Percentiles rank a stretch among this genome's conserved stretches.
phyloP scores from a whole-genome alignment of 2,888 invertebrate genomes.

The Ceramica pisi region DNA sequence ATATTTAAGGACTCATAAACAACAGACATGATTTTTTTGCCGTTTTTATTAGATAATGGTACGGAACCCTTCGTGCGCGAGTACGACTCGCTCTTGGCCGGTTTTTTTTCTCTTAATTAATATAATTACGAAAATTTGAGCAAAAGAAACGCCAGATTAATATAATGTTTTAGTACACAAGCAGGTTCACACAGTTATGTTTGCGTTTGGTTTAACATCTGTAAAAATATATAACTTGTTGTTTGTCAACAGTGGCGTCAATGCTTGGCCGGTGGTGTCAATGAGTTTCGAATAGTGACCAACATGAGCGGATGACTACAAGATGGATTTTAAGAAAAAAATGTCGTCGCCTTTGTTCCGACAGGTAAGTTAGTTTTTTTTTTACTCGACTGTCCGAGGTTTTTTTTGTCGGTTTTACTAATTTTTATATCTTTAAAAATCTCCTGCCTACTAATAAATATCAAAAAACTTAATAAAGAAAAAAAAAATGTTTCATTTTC shows the following conservation, averaged over 20 bases:
- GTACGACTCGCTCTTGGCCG: too few relatives aligned
- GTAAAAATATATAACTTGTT: constrained; percentile 22
- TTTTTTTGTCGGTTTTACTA: too few relatives aligned
- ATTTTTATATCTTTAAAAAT: too few relatives aligned
- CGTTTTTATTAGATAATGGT: too few relatives aligned
- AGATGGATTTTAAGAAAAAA: constrained; percentile 1
- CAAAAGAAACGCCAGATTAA: constrained; percentile 1
- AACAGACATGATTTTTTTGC: too few relatives aligned
- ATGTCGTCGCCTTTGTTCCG: constrained; percentile 44
- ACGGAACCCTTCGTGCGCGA: too few relatives aligned
- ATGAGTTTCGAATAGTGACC: constrained; percentile 18
- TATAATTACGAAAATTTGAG: background rate
- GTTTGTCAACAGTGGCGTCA: constrained; percentile 7
- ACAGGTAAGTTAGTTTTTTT: constrained; percentile 36
- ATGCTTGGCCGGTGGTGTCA: background rate
- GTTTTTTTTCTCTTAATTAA: background rate
- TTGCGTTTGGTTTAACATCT: background rate
- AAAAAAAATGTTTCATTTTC: too few relatives aligned
- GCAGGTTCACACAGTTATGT: constrained; percentile 14
- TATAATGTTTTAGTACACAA: background rate
- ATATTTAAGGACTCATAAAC: too few relatives aligned
- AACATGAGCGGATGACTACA: constrained; percentile 10
- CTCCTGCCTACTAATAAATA: too few relatives aligned
- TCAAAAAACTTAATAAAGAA: too few relatives aligned
- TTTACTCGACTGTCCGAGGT: too few relatives aligned